Evolutionary conservation across 53 echinoderm and acorn worm genomes (phyloP).

Genomic region (Luidia sarsii): DNA sequence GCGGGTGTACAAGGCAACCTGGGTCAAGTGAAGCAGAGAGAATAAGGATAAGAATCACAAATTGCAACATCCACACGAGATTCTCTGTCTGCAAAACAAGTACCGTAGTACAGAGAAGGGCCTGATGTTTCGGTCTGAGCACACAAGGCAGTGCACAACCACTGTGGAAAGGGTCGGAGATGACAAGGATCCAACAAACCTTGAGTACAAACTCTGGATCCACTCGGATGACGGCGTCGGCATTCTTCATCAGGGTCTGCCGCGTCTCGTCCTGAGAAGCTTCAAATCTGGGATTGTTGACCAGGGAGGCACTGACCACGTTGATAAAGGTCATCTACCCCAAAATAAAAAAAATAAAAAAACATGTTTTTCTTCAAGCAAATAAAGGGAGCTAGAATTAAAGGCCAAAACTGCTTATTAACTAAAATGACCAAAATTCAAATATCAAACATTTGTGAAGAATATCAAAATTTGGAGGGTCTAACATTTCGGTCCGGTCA

Average conservation of each 20-base stretch:
- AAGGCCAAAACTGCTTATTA: no score
- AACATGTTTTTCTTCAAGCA: neutral
- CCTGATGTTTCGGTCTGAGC: no score
- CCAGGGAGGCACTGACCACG: conserved; percentile 88
- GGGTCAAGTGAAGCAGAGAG: neutral
- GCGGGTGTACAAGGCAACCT: conserved; percentile 92
- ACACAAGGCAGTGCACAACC: no score
- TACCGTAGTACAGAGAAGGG: no score
- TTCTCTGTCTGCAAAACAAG: no score
- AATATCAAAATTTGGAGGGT: no score
- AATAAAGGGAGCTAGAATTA: no score
- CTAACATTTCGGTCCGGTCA: no score
- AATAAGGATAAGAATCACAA: conserved; percentile 11
- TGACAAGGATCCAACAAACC: conserved; percentile 63
- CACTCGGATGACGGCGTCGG: conserved; percentile 55
- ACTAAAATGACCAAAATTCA: no score
- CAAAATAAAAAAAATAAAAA: conserved; percentile 23
- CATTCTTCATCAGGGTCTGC: conserved; percentile 50
- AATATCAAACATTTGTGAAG: no score
- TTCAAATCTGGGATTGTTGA: conserved; percentile 74
- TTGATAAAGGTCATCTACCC: conserved; percentile 86
- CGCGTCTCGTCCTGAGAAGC: conserved; percentile 65
- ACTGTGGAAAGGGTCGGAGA: neutral
- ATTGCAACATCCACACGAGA: no score
- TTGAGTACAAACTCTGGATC: conserved; percentile 95